Evolutionary conservation across 2,113 vertebrate genomes (phyloP).

Genomic region (Cisticola juncidis): DNA sequence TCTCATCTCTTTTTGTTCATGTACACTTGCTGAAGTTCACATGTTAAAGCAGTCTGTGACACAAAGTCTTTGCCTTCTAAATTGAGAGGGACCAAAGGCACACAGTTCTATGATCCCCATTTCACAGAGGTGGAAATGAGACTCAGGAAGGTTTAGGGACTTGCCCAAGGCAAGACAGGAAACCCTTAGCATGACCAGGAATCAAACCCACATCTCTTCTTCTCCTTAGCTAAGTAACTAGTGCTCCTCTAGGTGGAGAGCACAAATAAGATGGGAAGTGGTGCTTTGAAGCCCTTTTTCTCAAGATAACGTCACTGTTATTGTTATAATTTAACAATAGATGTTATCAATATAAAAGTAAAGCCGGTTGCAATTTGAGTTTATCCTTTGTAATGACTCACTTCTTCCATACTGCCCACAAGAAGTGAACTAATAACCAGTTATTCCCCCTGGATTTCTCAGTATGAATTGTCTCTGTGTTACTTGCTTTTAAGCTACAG

Average conservation of each 20-base stretch:
- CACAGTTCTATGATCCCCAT: neutral
- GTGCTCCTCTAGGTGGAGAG: neutral
- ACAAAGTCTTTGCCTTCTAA: neutral
- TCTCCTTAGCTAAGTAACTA: neutral
- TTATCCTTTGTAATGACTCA: constrained; percentile 66
- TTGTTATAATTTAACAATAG: constrained; percentile 65
- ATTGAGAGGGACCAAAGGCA: neutral
- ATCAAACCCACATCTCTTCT: constrained; percentile 20
- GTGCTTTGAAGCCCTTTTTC: constrained; percentile 54
- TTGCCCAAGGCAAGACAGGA: constrained; percentile 52
- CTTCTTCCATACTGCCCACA: constrained; percentile 55
- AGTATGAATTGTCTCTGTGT: constrained; percentile 59
- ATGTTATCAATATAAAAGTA: constrained; percentile 66
- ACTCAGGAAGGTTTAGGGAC: constrained; percentile 5
- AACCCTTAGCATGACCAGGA: neutral
- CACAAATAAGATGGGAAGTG: constrained; percentile 39
- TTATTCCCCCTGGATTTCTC: constrained; percentile 62
- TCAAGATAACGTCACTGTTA: constrained; percentile 63
- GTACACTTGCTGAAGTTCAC: rapidly evolving
- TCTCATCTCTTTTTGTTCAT: neutral
- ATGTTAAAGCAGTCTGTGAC: neutral
- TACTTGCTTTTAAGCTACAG: constrained; percentile 20
- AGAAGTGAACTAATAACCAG: constrained; percentile 54
- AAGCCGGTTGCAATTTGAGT: constrained; percentile 68
- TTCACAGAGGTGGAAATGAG: constrained; percentile 47